Evolutionary conservation across 2,113 vertebrate species (phyloP).

Genomic region (Protomyctophum bolini): DNA sequence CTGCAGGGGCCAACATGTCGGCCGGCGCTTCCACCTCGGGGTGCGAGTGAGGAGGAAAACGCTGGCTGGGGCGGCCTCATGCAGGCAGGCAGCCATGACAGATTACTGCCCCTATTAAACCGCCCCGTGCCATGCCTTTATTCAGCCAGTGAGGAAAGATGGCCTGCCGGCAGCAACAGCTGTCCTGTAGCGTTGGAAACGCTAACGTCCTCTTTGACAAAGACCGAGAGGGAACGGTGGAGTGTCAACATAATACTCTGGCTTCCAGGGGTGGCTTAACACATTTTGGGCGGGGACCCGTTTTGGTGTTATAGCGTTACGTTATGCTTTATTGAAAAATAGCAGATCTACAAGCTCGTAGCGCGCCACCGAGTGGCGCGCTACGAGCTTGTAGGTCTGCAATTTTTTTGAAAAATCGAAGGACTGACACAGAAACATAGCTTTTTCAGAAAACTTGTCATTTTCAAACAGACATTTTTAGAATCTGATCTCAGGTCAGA

Average conservation of each 20-base stretch:
- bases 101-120: conserved; percentile 65
- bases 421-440: too few species aligned
- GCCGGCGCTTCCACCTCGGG: conserved; percentile 54
- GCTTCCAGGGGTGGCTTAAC: conserved; percentile 47
- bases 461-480: too few species aligned
- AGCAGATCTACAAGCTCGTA: too few species aligned
- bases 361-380: too few species aligned
- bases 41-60: conserved; percentile 35
- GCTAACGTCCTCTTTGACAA: conserved; percentile 70
- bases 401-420: too few species aligned
- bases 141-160: conserved; percentile 56
- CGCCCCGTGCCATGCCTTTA: background rate
- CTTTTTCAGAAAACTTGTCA: too few species aligned
- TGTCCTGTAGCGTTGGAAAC: conserved; percentile 76
- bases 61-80: conserved; percentile 57
- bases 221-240: conserved; percentile 62
- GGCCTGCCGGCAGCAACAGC: conserved; percentile 79
- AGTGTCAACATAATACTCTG: conserved; percentile 64
- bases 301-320: too few species aligned
- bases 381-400: too few species aligned
- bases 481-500: too few species aligned
- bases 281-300: too few species aligned
- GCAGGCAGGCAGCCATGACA: conserved; percentile 75
- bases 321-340: too few species aligned
- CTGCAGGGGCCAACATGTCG: conserved; percentile 51